Conservation (phyloP, 2,113 vertebrate species). For the Cacatua alba region DNA sequence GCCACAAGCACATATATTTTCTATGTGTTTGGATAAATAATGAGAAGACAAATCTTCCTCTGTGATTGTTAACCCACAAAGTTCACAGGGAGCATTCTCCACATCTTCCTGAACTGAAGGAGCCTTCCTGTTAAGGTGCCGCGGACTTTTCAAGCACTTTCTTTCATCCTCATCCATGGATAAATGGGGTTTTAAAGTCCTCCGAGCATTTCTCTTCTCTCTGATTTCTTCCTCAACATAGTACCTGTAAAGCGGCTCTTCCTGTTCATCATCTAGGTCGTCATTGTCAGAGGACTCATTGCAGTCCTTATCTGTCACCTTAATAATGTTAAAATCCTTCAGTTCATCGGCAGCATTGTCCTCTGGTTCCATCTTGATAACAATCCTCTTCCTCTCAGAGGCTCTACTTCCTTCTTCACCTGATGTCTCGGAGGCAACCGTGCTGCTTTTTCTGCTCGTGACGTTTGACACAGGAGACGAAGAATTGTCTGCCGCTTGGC, state of each 20-base stretch:
- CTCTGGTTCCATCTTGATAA: conserved; percentile 92
- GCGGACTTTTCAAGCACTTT: conserved; percentile 65
- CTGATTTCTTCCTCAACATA: conserved; percentile 77
- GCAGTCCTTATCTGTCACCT: conserved; percentile 82
- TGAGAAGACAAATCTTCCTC: conserved; percentile 92
- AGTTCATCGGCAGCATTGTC: conserved; percentile 81
- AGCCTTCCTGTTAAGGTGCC: conserved; percentile 67
- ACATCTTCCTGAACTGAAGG: conserved; percentile 69
- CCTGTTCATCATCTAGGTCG: conserved; percentile 79
- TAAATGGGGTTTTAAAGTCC: conserved; percentile 75
- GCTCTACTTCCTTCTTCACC: conserved; percentile 79
- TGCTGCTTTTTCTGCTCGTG: conserved; percentile 74
- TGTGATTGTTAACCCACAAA: conserved; percentile 86
- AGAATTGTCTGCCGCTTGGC: conserved; percentile 76
- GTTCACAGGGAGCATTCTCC: conserved; percentile 84
- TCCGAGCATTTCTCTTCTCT: conserved; percentile 76
- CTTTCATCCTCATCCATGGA: conserved; percentile 71
- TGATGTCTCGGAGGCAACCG: conserved; percentile 72
- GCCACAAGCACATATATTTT: conserved; percentile 95
- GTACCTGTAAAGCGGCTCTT: conserved; percentile 79
- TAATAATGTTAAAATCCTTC: conserved; percentile 85
- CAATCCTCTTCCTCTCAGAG: conserved; percentile 79
- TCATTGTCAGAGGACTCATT: conserved; percentile 81
- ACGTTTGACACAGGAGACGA: conserved; percentile 60
- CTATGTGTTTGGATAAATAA: conserved; percentile 95